Base-by-base conservation (phyloP, 2,888 invertebrate species). In the Notodonta dromedarius region DNA sequence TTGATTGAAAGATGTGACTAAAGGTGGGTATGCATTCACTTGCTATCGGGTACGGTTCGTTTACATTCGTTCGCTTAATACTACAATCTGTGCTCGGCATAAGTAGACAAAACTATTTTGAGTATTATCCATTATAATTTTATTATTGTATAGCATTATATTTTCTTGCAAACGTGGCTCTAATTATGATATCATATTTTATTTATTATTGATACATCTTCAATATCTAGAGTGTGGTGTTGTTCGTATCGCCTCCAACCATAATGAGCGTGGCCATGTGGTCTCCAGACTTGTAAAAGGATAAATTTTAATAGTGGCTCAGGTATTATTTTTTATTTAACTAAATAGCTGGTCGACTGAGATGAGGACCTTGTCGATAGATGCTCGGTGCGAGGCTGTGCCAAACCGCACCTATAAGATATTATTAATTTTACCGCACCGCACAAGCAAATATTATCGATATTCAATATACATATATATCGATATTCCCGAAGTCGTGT, bases 71-170 rank as follows among this genome's bases (percentile, higher is more conserved):
- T 24, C 24, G 24, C 24, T 24, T 2, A 24, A 24, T 24, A 24
- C 24, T 24, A 16, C n/a, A 6, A 9, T 50, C 16, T 50, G 16
- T 50, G n/a, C 50, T 5, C 50, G 63, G 61, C 58, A 56, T 56
- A 61, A 61, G 62, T 58, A 55, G 57, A 66, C 60, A 50, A 8
- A 50, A 70, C 69, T 50, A 59, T 60, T 65, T 73, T 67, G 70
- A 77, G 67, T 74, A 73, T 74, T 77, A 74, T 62, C 59, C 62
- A 64, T 58, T 53, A 61, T 63, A 60, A 68, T 67, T 74, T 67
- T 52, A 24, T 73, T 69, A 68, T 65, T 69, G 65, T 72, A 66
- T 67, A 71, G 65, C 57, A 52, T 60, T 62, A 54, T 63, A 57
- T 67, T 63, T 70, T 68, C 61, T 69, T 68, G 58, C 60, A 71